Evolutionary conservation across 1,140 invertebrate species (phyloP), one percentile per base, ranked within the genome.

Genomic region (Aporrectodea caliginosa): DNA sequence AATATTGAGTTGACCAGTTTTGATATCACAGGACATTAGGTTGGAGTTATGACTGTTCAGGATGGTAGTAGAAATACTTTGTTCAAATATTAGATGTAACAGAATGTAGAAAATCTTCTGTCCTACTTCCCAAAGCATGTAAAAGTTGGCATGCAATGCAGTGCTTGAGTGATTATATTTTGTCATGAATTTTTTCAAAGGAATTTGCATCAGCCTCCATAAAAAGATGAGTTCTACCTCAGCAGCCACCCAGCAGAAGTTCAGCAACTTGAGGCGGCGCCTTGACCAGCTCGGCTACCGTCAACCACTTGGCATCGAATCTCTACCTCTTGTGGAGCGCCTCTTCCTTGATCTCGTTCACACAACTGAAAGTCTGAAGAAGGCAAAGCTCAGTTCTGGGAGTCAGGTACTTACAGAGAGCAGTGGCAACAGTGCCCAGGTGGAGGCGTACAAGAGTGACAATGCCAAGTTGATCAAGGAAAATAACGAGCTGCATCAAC

Each of bases 291-390:
- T 94, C 77, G 94, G 94, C 27, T 94, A 94, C 85, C 90, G 90
- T 78, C 92, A 94, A 85, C 86, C 90, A n/a, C 88, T 94, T 72
- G 90, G 91, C 0, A 84, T 92, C 30, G 93, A 95, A 82, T 91
- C 91, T 81, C 86, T 94, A 34, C 92, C 92, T 70, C 87, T 94
- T 78, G 92, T 94, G 80, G 92, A 94, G 88, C 91, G 91, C 85
- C 86, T 95, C 79, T 85, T 93, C 78, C 90, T 90, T 76, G 93
- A 94, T 88, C 89, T 94, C 74, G 87, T 94, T 77, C 91, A 93
- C 85, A 94, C 93, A 29, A 94, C 93, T 33, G 91, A 92, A 76
- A 93, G 92, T 85, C 88, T 94, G 34, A 92, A 93, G 84, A 92
- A 94, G 88, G 93, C 93, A 83, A 94, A 94, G 89, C 78, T 86